Conservation (phyloP, 2,797 vertebrate genomes). For the Corythornis leucogaster region DNA sequence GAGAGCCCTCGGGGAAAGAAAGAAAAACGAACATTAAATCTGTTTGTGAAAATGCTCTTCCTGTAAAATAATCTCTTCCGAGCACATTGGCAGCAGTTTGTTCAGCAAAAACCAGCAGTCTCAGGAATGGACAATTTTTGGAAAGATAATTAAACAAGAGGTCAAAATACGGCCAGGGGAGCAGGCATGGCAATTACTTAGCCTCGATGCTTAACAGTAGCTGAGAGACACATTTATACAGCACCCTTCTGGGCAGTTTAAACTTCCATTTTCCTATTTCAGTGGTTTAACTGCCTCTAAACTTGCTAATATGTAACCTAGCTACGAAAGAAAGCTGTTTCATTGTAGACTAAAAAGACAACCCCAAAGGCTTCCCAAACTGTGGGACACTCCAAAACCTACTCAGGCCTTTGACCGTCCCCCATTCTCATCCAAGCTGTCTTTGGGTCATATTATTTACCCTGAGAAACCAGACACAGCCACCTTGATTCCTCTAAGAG, state of each 20-base stretch:
- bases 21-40: slow-evolving; percentile 17
- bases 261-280: neutral
- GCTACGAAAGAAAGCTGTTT: too few species aligned
- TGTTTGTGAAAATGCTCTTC: slow-evolving; percentile 22
- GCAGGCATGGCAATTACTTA: neutral
- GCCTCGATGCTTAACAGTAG: neutral
- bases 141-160: slow-evolving; percentile 40
- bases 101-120: neutral
- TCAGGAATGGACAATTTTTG: neutral
- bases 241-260: neutral
- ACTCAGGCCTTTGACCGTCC: neutral
- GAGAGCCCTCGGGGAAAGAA: neutral
- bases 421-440: neutral
- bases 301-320: neutral
- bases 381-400: neutral
- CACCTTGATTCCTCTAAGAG: neutral
- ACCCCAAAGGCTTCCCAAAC: neutral
- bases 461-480: neutral
- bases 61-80: slow-evolving; percentile 36
- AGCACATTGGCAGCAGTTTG: slow-evolving; percentile 6
- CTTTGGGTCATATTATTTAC: neutral
- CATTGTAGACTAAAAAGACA: neutral
- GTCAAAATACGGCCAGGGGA: neutral
- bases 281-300: neutral
- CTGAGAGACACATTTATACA: neutral